phyloP scores from a whole-genome alignment of 2,797 vertebrate species.

The Naso thynnoides region DNA sequence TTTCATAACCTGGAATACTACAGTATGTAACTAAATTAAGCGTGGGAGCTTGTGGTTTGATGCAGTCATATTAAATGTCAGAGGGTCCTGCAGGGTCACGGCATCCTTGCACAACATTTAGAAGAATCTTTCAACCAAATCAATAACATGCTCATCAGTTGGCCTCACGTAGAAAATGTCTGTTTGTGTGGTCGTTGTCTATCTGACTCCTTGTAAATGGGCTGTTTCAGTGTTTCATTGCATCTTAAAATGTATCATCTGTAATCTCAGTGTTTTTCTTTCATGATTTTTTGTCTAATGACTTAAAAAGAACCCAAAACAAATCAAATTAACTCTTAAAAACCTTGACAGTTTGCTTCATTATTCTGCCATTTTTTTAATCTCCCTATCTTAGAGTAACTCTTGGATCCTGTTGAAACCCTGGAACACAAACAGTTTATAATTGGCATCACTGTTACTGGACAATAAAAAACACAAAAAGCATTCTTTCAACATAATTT shows the following conservation, averaged over 20 bases:
- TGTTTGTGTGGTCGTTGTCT: conserved; percentile 13
- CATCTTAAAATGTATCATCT: neutral
- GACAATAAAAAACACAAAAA: neutral
- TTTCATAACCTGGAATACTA: conserved; percentile 36
- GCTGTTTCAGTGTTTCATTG: conserved; percentile 6
- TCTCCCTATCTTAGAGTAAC: neutral
- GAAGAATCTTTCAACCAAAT: conserved; percentile 31
- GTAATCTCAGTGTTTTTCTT: neutral
- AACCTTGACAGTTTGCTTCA: neutral
- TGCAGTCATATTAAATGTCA: conserved; percentile 38
- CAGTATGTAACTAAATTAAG: conserved; percentile 31
- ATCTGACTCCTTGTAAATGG: conserved; percentile 14
- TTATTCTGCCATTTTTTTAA: neutral
- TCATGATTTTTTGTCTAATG: neutral
- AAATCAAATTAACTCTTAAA: neutral
- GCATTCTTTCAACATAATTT: neutral
- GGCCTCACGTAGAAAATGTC: conserved; percentile 2
- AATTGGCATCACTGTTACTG: neutral
- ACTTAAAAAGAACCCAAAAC: neutral
- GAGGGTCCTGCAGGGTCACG: conserved; percentile 8
- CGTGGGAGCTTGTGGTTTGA: conserved; percentile 20
- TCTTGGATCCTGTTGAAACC: neutral
- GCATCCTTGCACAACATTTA: conserved; percentile 34
- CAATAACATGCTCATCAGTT: conserved; percentile 28
- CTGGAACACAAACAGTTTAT: neutral